phyloP scores from a whole-genome alignment of 2,113 vertebrate species.

The Chamaetylas fuelleborni region DNA sequence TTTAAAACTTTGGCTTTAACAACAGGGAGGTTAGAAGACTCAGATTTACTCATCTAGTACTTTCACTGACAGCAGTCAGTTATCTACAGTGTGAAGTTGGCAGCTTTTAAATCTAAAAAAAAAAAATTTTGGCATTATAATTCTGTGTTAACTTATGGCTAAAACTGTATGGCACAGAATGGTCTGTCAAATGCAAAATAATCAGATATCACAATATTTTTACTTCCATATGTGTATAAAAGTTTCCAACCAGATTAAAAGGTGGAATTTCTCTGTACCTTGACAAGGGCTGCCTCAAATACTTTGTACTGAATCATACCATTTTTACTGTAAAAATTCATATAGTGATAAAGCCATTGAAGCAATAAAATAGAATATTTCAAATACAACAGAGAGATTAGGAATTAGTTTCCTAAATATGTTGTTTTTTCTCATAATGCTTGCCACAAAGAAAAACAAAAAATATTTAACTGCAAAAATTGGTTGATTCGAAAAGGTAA shows the following conservation, averaged over 20 bases:
- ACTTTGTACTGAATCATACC: background rate
- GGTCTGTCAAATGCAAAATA: background rate
- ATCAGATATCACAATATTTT: background rate
- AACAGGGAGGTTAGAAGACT: background rate
- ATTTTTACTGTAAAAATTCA: background rate
- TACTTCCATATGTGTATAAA: background rate
- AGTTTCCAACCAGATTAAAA: background rate
- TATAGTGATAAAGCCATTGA: background rate
- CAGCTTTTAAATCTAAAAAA: background rate
- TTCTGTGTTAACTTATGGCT: background rate
- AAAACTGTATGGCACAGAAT: background rate
- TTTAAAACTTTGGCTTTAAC: background rate
- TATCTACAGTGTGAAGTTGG: background rate
- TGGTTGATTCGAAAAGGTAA: background rate
- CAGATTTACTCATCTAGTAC: background rate
- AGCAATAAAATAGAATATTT: background rate
- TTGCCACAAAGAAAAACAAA: background rate
- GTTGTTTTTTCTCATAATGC: background rate
- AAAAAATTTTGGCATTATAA: background rate
- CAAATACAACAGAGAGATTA: background rate
- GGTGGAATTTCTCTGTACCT: background rate
- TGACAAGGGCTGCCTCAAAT: background rate
- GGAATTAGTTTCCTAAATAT: background rate
- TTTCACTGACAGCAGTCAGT: background rate
- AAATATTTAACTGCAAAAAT: background rate